Percentiles rank a stretch among this genome's conserved stretches.
Evolutionary conservation across 2,113 vertebrate genomes (phyloP).

Genomic region (Myanophis thanlyinensis): DNA sequence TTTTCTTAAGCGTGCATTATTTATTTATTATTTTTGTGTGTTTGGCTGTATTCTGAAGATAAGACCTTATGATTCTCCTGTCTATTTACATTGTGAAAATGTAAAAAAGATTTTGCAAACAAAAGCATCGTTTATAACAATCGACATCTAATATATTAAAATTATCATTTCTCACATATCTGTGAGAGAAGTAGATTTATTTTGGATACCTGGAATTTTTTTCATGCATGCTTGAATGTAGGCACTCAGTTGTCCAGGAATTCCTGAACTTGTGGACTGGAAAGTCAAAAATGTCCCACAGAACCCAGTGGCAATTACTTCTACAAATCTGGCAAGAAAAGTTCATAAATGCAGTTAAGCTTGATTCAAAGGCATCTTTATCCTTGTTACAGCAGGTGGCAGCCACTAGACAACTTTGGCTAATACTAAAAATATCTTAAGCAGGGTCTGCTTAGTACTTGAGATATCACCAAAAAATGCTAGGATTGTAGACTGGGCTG

Average conservation of each 20-base stretch:
- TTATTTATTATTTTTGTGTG: background rate
- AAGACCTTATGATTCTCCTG: background rate
- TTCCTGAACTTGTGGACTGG: background rate
- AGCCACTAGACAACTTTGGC: background rate
- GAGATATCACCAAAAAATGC: background rate
- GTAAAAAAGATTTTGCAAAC: background rate
- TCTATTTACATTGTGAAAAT: background rate
- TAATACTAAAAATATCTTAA: background rate
- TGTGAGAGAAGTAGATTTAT: background rate
- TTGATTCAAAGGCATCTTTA: background rate
- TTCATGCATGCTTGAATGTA: background rate
- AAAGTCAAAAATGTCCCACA: background rate
- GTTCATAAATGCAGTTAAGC: background rate
- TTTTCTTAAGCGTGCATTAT: background rate
- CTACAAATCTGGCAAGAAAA: background rate
- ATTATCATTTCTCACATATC: background rate
- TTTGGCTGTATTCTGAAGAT: background rate
- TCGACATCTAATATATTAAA: background rate
- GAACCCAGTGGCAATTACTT: background rate
- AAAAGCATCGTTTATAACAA: background rate
- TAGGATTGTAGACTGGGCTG: background rate
- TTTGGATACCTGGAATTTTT: background rate
- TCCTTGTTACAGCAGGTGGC: background rate
- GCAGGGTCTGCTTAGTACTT: background rate
- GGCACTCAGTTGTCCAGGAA: background rate